Percentiles rank a stretch among this genome's conserved stretches.
Evolutionary conservation across 2,113 vertebrate genomes (phyloP).

Genomic region (Ardeotis arabs): DNA sequence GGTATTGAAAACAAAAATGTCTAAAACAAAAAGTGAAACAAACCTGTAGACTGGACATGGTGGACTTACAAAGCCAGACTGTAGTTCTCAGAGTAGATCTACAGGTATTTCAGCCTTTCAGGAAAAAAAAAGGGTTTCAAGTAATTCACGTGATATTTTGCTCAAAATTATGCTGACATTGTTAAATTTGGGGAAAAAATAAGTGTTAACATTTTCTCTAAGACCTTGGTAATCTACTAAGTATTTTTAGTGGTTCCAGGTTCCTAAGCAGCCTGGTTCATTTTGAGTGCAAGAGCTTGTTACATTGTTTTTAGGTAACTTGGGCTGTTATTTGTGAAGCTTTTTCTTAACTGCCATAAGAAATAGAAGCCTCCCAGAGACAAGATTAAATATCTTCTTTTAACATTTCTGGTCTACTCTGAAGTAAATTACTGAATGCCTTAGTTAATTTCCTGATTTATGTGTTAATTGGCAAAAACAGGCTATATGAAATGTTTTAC

Average conservation of each 20-base stretch:
- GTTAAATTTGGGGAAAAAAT: neutral
- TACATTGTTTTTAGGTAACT: neutral
- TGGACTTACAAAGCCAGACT: neutral
- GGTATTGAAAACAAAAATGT: neutral
- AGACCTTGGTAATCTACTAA: neutral
- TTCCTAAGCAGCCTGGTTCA: neutral
- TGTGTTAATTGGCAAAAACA: conserved; percentile 32
- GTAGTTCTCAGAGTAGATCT: neutral
- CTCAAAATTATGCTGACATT: neutral
- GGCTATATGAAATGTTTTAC: neutral
- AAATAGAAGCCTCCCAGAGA: neutral
- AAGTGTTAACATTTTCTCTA: neutral
- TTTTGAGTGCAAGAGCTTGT: neutral
- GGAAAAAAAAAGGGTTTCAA: neutral
- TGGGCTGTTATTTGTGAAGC: neutral
- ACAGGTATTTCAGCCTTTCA: neutral
- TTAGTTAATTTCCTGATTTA: conserved; percentile 39
- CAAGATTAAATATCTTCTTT: neutral
- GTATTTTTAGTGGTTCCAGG: neutral
- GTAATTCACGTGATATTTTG: neutral
- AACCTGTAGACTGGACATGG: neutral
- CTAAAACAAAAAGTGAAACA: neutral
- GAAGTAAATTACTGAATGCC: neutral
- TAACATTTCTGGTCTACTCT: neutral
- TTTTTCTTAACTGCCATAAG: neutral